Conservation (phyloP, 2,113 vertebrate species). For the Pterocles burchelli region DNA sequence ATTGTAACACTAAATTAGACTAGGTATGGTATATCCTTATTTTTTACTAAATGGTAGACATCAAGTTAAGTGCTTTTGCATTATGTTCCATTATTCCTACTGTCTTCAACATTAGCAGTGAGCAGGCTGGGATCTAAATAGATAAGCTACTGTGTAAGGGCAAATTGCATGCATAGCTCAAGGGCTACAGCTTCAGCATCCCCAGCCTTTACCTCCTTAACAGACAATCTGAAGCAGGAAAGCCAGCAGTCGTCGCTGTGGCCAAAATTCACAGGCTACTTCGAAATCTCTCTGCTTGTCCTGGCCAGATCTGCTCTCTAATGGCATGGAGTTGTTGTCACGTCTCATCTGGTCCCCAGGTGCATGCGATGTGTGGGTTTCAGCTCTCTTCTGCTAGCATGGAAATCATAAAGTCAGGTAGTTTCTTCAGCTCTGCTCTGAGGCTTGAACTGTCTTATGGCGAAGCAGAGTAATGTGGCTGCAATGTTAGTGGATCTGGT, state of each 20-base stretch:
- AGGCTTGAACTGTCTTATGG: not conserved
- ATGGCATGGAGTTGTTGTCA: not conserved
- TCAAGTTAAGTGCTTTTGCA: not conserved
- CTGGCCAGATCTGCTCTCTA: not conserved
- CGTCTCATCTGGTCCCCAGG: not conserved
- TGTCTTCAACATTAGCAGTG: not conserved
- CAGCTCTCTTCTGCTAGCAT: not conserved
- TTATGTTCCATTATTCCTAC: not conserved
- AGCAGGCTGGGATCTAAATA: not conserved
- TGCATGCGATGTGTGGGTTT: rapidly evolving
- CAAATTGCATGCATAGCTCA: not conserved
- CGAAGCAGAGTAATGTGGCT: too few species aligned
- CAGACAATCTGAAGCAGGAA: not conserved
- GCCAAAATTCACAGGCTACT: not conserved
- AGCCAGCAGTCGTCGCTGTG: not conserved
- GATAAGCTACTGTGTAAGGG: not conserved
- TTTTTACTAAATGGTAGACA: not conserved
- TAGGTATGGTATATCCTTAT: not conserved
- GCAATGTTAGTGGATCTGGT: not conserved
- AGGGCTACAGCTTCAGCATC: not conserved
- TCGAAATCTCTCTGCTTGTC: not conserved
- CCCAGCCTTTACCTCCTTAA: not conserved
- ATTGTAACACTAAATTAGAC: not conserved
- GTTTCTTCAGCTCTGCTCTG: not conserved
- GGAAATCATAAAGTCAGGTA: not conserved